A percentile compares a stretch with the other conserved stretches of the same genome.
phyloP scores from a whole-genome alignment of 2,888 invertebrate species.

The Myathropa florea region DNA sequence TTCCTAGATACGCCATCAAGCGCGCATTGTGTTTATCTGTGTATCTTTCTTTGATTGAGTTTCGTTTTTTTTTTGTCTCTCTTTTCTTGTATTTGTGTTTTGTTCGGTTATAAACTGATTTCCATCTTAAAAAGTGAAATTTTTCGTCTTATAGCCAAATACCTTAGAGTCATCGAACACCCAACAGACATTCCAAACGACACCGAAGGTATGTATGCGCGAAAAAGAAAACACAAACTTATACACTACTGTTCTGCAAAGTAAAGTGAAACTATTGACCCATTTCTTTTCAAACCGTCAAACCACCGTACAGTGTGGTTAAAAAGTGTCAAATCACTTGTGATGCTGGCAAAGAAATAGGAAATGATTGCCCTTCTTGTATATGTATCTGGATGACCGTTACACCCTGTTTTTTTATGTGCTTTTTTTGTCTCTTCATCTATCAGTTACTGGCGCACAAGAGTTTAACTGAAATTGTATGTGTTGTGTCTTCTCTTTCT shows the following conservation, averaged over 20 bases:
- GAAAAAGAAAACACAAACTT: conserved; percentile 1
- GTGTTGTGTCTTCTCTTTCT: conserved; percentile 31
- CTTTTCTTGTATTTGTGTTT: background rate
- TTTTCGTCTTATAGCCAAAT: conserved; percentile 36
- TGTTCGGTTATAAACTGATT: conserved; percentile 56
- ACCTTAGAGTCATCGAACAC: conserved; percentile 22
- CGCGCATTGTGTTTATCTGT: background rate
- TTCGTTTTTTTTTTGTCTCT: conserved; percentile 1
- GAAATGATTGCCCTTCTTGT: background rate
- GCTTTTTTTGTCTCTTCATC: conserved; percentile 12
- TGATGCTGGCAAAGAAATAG: background rate
- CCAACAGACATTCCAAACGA: conserved; percentile 48
- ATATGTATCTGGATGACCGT: conserved; percentile 47
- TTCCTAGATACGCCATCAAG: conserved; percentile 46
- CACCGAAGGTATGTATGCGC: conserved; percentile 58
- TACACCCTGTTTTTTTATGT: conserved; percentile 24
- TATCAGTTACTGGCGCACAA: background rate
- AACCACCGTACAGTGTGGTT: background rate
- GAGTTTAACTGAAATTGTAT: background rate
- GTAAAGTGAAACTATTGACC: conserved; percentile 66
- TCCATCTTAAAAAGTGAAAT: conserved; percentile 64
- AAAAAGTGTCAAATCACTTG: conserved; percentile 38
- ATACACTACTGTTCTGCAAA: conserved; percentile 32
- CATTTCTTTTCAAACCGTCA: conserved; percentile 36
- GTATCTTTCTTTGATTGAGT: conserved; percentile 24